Conservation (phyloP, 1,140 invertebrate genomes). For the Drosophila aff. region DNA sequence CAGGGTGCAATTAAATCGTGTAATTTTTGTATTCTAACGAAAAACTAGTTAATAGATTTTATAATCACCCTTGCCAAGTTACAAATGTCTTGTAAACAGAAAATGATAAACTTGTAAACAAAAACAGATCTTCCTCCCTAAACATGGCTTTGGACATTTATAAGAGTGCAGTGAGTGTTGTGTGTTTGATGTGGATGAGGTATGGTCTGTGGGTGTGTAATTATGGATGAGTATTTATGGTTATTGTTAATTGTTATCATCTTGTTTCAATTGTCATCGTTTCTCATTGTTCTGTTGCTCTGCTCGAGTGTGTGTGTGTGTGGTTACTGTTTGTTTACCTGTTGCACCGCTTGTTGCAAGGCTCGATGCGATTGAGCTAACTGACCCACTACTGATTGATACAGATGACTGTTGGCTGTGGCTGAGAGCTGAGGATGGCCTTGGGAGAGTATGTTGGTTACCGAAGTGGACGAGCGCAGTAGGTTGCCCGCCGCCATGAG, state of each 20-base stretch:
- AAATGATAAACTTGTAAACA: neutral
- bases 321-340: slow-evolving; percentile 78
- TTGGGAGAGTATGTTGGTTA: slow-evolving; percentile 85
- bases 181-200: slow-evolving; percentile 9
- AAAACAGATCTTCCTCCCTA: slow-evolving; percentile 1
- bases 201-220: neutral
- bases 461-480: slow-evolving; percentile 85
- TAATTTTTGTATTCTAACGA: neutral
- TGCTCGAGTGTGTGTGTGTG: slow-evolving; percentile 25
- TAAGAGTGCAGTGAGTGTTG: slow-evolving; percentile 13
- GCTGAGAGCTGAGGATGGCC: slow-evolving; percentile 85
- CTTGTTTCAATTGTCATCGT: slow-evolving; percentile 18
- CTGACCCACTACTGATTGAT: slow-evolving; percentile 86
- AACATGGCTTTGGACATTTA: neutral
- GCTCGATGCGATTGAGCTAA: slow-evolving; percentile 86
- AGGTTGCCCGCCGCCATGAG: slow-evolving; percentile 84
- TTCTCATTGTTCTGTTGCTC: slow-evolving; percentile 21
- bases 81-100: neutral
- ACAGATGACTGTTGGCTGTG: slow-evolving; percentile 85
- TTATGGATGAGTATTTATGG: slow-evolving; percentile 16
- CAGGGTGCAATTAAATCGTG: neutral
- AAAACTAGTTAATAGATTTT: neutral
- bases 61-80: too few species aligned
- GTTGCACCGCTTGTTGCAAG: slow-evolving; percentile 85
- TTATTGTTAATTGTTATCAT: slow-evolving; percentile 34